These are phyloP conservation scores for Dryobotodes eremita DNA, from an alignment of 2,888 invertebrate species.

Conservation along the genomic window DNA sequence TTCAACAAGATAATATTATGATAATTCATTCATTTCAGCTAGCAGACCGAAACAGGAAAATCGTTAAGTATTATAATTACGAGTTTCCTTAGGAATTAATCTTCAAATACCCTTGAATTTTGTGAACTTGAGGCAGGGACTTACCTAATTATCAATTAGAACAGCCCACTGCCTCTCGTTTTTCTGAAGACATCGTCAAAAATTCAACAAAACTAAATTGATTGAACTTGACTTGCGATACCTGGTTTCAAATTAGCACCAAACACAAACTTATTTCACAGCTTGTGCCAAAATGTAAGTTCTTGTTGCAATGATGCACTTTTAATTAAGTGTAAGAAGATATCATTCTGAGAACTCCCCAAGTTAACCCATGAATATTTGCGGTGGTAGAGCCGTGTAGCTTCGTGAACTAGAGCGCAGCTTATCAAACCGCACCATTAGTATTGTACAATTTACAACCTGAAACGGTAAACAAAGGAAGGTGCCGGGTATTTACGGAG, in stretches of 20 bases:
- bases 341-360: background rate
- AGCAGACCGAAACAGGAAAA: slow-evolving; percentile 51
- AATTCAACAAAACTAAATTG: background rate
- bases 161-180: slow-evolving; percentile 9
- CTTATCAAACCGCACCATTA: slow-evolving; percentile 72
- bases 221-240: background rate
- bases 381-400: slow-evolving; percentile 60
- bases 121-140: slow-evolving; percentile 28
- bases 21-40: slow-evolving; percentile 46
- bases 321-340: slow-evolving; percentile 32
- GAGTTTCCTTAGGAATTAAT: slow-evolving; percentile 47
- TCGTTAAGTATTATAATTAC: slow-evolving; percentile 29
- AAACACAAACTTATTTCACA: background rate
- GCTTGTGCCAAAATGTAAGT: background rate
- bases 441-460: slow-evolving; percentile 84
- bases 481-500: slow-evolving; percentile 77
- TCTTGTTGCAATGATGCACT: slow-evolving; percentile 18
- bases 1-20: slow-evolving; percentile 23
- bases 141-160: slow-evolving; percentile 31
- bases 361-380: slow-evolving; percentile 34
- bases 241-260: background rate
- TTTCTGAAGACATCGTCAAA: slow-evolving; percentile 1
- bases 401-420: slow-evolving; percentile 72
- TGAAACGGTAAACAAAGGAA: slow-evolving; percentile 82
- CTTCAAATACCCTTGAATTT: slow-evolving; percentile 50